Evolutionary conservation across 2,888 invertebrate genomes (phyloP).

Genomic region (Drymonia ruficornis): DNA sequence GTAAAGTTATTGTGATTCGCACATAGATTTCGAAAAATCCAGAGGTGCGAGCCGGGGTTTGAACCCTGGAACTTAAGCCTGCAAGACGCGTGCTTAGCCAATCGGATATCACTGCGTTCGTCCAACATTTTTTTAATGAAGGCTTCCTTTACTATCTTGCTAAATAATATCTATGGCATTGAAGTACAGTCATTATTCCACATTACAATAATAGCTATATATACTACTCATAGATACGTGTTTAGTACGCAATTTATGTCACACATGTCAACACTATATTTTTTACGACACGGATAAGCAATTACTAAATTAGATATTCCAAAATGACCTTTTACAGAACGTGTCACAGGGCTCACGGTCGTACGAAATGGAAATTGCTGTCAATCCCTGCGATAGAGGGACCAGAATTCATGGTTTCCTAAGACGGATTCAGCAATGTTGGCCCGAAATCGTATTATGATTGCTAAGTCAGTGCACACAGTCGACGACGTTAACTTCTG

Average conservation of each 20-base stretch:
- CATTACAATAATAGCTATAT: not conserved
- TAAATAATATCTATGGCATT: not conserved
- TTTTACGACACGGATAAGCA: conserved; percentile 28
- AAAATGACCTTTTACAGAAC: conserved; percentile 46
- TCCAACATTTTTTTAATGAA: no score
- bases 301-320: conserved; percentile 48
- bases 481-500: no score
- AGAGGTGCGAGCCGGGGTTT: no score
- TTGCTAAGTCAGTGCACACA: no score
- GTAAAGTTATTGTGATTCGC: no score
- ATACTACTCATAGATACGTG: not conserved
- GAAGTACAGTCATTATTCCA: not conserved
- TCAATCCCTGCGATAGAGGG: conserved; percentile 37
- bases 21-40: no score
- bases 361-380: conserved; percentile 45
- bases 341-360: conserved; percentile 22
- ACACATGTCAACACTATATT: conserved; percentile 21
- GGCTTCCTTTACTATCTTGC: no score
- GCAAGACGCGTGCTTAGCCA: no score
- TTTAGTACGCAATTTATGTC: not conserved
- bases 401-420: conserved; percentile 31
- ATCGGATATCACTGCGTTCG: no score
- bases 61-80: no score
- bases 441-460: not conserved
- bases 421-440: not conserved